Conservation (phyloP, 2,888 invertebrate species). For the Drosophila mimetica region DNA sequence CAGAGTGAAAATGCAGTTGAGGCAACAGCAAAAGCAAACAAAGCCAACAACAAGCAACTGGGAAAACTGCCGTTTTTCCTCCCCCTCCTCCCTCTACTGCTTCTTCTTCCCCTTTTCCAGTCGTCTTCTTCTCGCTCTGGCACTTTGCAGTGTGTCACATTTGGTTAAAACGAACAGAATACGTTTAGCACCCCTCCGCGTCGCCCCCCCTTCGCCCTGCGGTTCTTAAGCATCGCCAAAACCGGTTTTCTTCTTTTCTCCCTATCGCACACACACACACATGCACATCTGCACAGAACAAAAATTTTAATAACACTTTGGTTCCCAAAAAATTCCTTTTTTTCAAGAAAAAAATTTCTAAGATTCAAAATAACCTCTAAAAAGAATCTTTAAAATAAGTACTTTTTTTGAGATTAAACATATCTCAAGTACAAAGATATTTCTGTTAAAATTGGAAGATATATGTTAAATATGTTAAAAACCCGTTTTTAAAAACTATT, state of each 20-base stretch:
- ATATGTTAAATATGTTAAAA: no score
- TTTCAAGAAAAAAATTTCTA: background rate
- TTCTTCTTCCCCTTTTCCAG: background rate
- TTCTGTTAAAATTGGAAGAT: no score
- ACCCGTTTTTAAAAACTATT: no score
- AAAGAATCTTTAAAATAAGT: background rate
- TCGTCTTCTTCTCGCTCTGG: slow-evolving; percentile 20
- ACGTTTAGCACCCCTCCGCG: slow-evolving; percentile 24
- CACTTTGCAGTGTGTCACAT: slow-evolving; percentile 42
- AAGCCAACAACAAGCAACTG: slow-evolving; percentile 24
- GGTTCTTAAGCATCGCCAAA: slow-evolving; percentile 51
- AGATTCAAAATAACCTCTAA: background rate
- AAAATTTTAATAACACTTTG: background rate
- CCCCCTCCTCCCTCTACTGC: background rate
- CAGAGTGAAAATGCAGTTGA: slow-evolving; percentile 58
- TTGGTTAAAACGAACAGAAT: slow-evolving; percentile 32
- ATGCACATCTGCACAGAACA: slow-evolving; percentile 24
- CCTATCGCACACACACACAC: slow-evolving; percentile 25
- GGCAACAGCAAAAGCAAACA: slow-evolving; percentile 18
- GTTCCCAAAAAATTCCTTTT: background rate
- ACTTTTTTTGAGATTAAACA: no score
- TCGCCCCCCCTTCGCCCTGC: slow-evolving; percentile 20
- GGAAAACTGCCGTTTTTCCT: slow-evolving; percentile 19
- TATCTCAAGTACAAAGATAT: no score
- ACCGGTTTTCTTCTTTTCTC: slow-evolving; percentile 46